Conservation (phyloP, 2,888 invertebrate species). For the Phaonia tiefii region DNA sequence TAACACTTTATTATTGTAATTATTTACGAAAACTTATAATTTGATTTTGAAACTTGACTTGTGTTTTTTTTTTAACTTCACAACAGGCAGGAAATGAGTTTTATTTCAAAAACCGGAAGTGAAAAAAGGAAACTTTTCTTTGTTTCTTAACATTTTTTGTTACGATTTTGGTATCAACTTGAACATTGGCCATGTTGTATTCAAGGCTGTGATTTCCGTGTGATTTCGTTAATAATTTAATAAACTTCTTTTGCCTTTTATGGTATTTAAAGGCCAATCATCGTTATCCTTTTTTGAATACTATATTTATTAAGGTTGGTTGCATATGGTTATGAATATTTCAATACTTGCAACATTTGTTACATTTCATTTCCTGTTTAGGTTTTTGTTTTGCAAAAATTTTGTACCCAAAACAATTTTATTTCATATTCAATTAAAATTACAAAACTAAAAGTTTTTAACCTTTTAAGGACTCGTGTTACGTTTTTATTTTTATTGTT, state of each 20-base stretch:
- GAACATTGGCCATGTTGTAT: neutral
- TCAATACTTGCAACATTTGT: conserved; percentile 55
- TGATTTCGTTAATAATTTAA: too few relatives aligned
- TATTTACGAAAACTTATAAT: conserved; percentile 61
- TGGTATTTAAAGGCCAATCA: neutral
- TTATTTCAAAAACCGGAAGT: conserved; percentile 47
- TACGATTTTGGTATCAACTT: too few relatives aligned
- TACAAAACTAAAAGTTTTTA: neutral
- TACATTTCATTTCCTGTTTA: conserved; percentile 60
- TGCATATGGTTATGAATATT: conserved; percentile 14
- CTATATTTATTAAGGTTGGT: too few relatives aligned
- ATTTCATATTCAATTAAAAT: conserved; percentile 59
- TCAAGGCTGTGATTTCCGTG: conserved; percentile 8
- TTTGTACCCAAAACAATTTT: neutral
- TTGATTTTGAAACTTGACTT: conserved; percentile 56
- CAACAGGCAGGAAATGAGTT: conserved; percentile 64
- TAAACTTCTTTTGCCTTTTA: neutral
- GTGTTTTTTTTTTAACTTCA: neutral
- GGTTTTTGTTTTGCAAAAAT: conserved; percentile 1
- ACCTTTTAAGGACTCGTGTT: conserved; percentile 15
- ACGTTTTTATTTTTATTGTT: neutral
- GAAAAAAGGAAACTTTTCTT: conserved; percentile 30
- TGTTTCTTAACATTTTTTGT: neutral
- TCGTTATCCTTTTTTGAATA: too few relatives aligned
- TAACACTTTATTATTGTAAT: conserved; percentile 62